Conservation (phyloP, 2,113 vertebrate species). For the Sinocyclocheilus maitianheensis region DNA sequence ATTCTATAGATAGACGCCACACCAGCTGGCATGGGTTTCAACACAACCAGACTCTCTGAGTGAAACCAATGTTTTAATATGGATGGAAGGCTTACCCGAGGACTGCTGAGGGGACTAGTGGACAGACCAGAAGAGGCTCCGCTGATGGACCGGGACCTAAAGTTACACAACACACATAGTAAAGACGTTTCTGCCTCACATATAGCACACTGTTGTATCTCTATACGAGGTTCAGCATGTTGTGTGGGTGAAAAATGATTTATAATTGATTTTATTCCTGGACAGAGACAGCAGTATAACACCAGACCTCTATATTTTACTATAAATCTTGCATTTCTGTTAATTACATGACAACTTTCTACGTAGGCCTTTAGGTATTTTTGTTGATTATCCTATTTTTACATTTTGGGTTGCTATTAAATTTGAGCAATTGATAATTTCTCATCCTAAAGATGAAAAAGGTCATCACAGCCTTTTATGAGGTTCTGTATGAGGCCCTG, state of each 20-base stretch:
- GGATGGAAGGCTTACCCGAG: conserved; percentile 88
- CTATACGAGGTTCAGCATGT: not conserved
- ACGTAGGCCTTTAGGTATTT: not conserved
- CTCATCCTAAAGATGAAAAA: not conserved
- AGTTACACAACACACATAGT: conserved; percentile 63
- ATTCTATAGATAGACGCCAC: conserved; percentile 17
- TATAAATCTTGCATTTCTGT: not conserved
- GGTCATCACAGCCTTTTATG: conserved; percentile 18
- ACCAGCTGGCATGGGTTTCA: not conserved
- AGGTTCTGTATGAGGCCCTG: not conserved
- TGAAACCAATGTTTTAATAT: conserved; percentile 44
- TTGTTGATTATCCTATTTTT: conserved; percentile 23
- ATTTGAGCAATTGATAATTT: conserved; percentile 16
- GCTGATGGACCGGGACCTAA: conserved; percentile 96
- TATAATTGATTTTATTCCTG: not conserved
- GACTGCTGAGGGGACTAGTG: conserved; percentile 98
- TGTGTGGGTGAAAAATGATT: not conserved
- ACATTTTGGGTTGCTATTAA: not conserved
- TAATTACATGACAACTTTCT: conserved; percentile 16
- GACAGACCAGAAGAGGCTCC: conserved; percentile 95
- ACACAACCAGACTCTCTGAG: conserved; percentile 38
- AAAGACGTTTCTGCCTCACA: not conserved
- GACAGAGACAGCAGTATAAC: not conserved
- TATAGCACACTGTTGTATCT: not conserved
- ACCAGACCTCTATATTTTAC: not conserved